Base-by-base conservation (phyloP, 2,888 invertebrate genomes). In the Halocaridina rubra region DNA sequence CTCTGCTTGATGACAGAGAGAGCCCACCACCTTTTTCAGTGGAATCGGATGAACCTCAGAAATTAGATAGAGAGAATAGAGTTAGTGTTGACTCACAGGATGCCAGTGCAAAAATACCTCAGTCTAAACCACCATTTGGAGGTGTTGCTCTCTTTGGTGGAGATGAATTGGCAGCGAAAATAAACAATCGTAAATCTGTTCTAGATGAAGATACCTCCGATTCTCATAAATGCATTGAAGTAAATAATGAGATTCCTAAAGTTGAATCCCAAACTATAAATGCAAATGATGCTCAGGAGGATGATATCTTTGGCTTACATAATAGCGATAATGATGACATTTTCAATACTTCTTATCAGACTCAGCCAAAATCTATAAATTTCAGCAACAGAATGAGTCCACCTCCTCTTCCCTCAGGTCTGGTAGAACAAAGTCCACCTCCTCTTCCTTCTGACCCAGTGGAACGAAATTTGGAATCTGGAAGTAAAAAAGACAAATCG, bases 61-160 rank as follows among this genome's bases (percentile, higher is more conserved):
- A 13, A 1, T 30, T 71, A 27, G 30, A 71, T 29, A 2, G 24
- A 4, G 32, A 32, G 8, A 33, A 33, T 46, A 46, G 33, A 64
- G 32, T 0, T 46, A 53, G n/a, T n/a, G n/a, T n/a, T n/a, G n/a
- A n/a, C n/a, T n/a, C n/a, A n/a, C n/a, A n/a, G n/a, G n/a, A n/a
- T n/a, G n/a, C n/a, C n/a, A n/a, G n/a, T 5, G 8, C 53, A 39
- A 57, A 32, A 13, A 16, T n/a, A n/a, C n/a, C n/a, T n/a, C n/a
- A n/a, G n/a, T n/a, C n/a, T n/a, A 85, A 80, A 59, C 71, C 53
- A 74, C 87, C 87, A 2, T 78, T 79, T 2, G 87, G 87, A 24
- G 87, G 85, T 3, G 72, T 87, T 8, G 85, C 87, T 46, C 71
- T 87, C 8, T 87, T 87, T 69, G 85, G 85, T 19, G 85, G 85